These are phyloP conservation scores for Nemotelus pantherinus DNA, from an alignment of 2,888 invertebrate genomes.

Conservation along the genomic window DNA sequence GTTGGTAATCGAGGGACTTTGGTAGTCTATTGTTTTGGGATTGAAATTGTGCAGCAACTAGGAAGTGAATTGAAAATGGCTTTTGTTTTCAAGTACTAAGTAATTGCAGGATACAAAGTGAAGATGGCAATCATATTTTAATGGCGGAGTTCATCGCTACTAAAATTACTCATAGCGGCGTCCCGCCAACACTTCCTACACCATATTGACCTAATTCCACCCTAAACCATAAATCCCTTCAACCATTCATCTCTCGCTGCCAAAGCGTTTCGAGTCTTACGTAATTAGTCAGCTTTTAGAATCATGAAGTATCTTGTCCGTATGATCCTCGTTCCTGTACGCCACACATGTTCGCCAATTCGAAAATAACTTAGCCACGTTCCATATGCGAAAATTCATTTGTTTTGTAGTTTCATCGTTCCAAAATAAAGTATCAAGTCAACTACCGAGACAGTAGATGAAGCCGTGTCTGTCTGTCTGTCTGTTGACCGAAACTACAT, in stretches of 20 bases:
- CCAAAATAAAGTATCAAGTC: too few species aligned
- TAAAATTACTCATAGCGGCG: too few species aligned
- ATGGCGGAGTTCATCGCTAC: too few species aligned
- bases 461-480: too few species aligned
- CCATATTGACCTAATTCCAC: conserved; percentile 17
- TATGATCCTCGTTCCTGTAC: background rate
- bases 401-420: too few species aligned
- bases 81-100: background rate
- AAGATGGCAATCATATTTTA: too few species aligned
- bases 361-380: conserved; percentile 16
- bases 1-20: too few species aligned
- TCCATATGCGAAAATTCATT: conserved; percentile 2
- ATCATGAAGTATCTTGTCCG: conserved; percentile 9
- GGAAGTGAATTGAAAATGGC: background rate
- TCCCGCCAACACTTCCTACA: too few species aligned
- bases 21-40: background rate
- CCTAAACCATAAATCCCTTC: background rate
- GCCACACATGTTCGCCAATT: background rate
- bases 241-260: background rate
- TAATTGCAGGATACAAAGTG: too few species aligned
- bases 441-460: too few species aligned
- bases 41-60: background rate
- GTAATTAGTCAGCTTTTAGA: conserved; percentile 25
- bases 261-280: background rate
- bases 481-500: too few species aligned